phyloP scores from a whole-genome alignment of 2,113 vertebrate genomes.

The Lophura nycthemera region DNA sequence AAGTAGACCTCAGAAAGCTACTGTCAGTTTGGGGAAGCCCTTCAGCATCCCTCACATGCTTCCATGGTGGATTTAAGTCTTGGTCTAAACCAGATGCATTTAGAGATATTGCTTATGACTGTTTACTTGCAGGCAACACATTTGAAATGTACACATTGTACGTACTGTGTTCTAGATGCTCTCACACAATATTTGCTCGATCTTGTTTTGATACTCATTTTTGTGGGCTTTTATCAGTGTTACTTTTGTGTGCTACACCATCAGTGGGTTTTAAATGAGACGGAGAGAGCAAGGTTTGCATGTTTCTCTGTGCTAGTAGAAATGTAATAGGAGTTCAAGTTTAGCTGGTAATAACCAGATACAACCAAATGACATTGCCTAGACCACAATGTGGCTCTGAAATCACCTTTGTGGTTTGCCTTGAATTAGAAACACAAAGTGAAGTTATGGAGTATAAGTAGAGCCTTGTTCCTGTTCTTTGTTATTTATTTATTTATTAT shows the following conservation, averaged over 20 bases:
- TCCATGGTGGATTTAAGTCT: neutral
- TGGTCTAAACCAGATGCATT: neutral
- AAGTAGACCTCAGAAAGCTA: neutral
- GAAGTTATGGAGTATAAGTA: neutral
- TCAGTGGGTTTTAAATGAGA: neutral
- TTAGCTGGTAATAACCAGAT: neutral
- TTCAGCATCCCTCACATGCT: accelerated
- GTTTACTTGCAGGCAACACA: neutral
- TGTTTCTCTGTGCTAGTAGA: neutral
- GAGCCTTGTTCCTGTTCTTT: neutral
- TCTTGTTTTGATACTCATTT: neutral
- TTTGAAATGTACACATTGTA: too few relatives aligned
- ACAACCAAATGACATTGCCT: neutral
- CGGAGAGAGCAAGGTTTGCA: neutral
- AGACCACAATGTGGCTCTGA: neutral
- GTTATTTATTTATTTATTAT: neutral
- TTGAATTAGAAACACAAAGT: neutral
- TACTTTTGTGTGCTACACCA: neutral
- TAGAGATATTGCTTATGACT: neutral
- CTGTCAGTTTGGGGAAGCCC: neutral
- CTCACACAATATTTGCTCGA: neutral
- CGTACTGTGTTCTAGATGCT: neutral
- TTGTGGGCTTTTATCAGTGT: neutral
- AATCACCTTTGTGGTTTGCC: neutral
- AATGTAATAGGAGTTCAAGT: neutral